phyloP scores from a whole-genome alignment of 2,113 vertebrate genomes.

The Oncorhynchus clarkii region DNA sequence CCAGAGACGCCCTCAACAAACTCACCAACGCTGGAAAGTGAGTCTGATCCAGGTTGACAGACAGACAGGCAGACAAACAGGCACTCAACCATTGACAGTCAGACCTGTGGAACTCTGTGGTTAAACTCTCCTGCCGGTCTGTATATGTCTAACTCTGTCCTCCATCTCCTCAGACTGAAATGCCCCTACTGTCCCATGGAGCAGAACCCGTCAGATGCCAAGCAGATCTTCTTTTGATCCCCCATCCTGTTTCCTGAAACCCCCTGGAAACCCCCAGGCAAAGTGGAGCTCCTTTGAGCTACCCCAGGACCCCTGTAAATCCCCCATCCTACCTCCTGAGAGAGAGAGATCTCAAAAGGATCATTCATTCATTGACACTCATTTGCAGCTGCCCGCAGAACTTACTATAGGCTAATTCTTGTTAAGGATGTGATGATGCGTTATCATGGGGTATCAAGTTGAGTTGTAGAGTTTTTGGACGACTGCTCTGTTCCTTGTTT shows the following conservation, averaged over 20 bases:
- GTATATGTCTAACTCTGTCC: background rate
- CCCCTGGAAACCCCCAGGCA: conserved; percentile 17
- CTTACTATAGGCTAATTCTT: conserved; percentile 53
- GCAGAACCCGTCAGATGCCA: conserved; percentile 88
- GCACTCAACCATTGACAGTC: too few relatives aligned
- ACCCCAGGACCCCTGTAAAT: conserved; percentile 6
- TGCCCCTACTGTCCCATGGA: conserved; percentile 92
- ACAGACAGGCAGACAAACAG: too few relatives aligned
- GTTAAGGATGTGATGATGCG: conserved; percentile 55
- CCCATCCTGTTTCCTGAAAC: background rate
- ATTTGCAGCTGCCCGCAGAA: conserved; percentile 61
- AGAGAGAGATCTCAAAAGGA: conserved; percentile 45
- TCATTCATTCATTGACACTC: conserved; percentile 54
- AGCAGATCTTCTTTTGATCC: conserved; percentile 88
- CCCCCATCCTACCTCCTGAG: conserved; percentile 40
- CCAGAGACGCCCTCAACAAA: conserved; percentile 88
- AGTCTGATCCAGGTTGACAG: conserved; percentile 35
- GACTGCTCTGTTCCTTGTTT: conserved; percentile 41
- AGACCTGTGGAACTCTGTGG: background rate
- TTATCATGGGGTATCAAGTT: conserved; percentile 20
- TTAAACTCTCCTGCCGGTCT: too few relatives aligned
- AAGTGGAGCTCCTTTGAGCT: conserved; percentile 36
- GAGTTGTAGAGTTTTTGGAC: conserved; percentile 10
- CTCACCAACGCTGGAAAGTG: conserved; percentile 89
- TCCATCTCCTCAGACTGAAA: conserved; percentile 76